Evolutionary conservation across 2,888 invertebrate species (phyloP).

Genomic region (Heteromurus nitidus): DNA sequence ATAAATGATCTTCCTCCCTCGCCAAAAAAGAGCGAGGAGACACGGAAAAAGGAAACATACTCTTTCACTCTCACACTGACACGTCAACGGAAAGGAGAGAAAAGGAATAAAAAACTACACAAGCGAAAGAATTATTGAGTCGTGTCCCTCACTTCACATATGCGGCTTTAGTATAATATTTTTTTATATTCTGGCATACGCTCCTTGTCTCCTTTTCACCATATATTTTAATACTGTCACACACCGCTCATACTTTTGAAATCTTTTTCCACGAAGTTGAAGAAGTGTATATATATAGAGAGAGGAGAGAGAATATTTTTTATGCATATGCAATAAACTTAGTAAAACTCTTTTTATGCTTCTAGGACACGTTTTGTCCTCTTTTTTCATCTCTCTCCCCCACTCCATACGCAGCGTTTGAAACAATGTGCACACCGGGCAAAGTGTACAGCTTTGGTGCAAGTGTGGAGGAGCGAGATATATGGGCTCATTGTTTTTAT

Average conservation of each 20-base stretch:
- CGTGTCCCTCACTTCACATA: background rate
- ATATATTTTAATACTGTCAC: conserved; percentile 19
- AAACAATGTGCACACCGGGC: conserved; percentile 27
- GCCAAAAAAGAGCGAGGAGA: background rate
- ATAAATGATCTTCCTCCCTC: background rate
- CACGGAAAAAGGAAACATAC: conserved; percentile 1
- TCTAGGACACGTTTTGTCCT: conserved; percentile 39
- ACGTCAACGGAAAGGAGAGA: no score
- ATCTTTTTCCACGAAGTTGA: no score
- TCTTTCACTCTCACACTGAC: background rate
- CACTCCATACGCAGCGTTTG: conserved; percentile 26
- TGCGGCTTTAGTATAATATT: background rate
- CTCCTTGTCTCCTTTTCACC: background rate
- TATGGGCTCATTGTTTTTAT: background rate
- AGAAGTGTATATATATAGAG: no score
- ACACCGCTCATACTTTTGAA: no score
- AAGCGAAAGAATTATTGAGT: background rate
- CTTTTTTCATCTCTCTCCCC: conserved; percentile 35
- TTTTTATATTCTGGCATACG: conserved; percentile 2
- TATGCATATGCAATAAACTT: conserved; percentile 47
- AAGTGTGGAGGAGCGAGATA: no score
- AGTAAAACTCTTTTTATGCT: conserved; percentile 43
- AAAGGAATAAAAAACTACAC: no score
- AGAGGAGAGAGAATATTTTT: conserved; percentile 16
- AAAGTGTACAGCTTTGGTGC: no score